These are phyloP conservation scores for Chiloscyllium plagiosum DNA, from an alignment of 2,113 vertebrate species.

Conservation along the genomic window DNA sequence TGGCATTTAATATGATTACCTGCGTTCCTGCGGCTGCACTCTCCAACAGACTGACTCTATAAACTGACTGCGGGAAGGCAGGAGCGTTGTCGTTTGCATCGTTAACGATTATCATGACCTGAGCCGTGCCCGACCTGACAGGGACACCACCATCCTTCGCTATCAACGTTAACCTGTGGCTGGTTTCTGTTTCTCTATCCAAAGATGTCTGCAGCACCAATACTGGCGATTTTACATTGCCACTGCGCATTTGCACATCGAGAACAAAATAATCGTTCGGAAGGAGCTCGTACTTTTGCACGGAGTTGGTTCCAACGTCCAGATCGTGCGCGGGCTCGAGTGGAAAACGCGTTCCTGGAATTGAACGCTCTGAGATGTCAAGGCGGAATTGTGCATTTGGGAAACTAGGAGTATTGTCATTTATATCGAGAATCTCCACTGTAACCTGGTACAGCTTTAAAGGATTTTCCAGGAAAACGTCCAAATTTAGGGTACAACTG, in stretches of 20 bases:
- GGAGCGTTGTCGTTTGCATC: background rate
- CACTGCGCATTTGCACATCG: background rate
- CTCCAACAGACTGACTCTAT: background rate
- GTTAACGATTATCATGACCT: background rate
- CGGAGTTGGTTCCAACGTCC: background rate
- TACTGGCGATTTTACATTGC: background rate
- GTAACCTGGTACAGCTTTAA: background rate
- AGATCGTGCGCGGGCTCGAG: background rate
- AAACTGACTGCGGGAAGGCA: background rate
- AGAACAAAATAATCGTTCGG: background rate
- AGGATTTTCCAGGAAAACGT: background rate
- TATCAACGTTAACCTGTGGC: background rate
- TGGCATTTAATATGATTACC: background rate
- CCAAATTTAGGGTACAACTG: background rate
- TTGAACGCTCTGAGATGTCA: background rate
- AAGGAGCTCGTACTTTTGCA: background rate
- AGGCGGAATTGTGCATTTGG: background rate
- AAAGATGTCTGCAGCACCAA: background rate
- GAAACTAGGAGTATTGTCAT: background rate
- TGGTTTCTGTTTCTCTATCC: background rate
- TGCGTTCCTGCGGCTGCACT: background rate
- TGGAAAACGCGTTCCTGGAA: background rate
- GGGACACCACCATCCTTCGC: background rate
- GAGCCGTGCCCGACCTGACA: background rate
- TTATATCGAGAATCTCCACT: background rate